These are phyloP conservation scores for Charanyca ferruginea DNA, from an alignment of 2,888 invertebrate genomes.

Conservation along the genomic window DNA sequence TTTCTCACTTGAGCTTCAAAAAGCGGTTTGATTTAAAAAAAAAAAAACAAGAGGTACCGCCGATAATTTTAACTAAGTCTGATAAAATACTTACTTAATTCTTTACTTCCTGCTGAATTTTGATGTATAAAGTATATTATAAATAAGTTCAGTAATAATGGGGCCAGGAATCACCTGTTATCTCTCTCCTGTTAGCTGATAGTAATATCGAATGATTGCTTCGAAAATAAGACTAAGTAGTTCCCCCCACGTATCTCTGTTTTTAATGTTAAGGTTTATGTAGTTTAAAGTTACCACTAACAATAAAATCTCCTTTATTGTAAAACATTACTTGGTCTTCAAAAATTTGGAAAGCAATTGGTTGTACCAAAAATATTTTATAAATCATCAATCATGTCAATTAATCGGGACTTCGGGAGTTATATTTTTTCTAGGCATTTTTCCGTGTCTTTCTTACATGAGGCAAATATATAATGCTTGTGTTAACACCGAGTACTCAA, in stretches of 20 bases:
- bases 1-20: background rate
- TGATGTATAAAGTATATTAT: too few relatives aligned
- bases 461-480: slow-evolving; percentile 1
- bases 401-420: slow-evolving; percentile 47
- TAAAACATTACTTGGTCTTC: slow-evolving; percentile 33
- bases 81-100: background rate
- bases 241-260: slow-evolving; percentile 33
- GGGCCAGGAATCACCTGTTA: slow-evolving; percentile 31
- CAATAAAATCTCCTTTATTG: slow-evolving; percentile 50
- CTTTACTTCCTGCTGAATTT: background rate
- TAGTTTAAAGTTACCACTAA: slow-evolving; percentile 71
- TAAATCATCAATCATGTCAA: slow-evolving; percentile 51
- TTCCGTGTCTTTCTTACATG: background rate
- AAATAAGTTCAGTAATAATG: slow-evolving; percentile 1
- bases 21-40: background rate
- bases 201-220: slow-evolving; percentile 35
- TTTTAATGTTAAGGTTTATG: slow-evolving; percentile 46
- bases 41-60: background rate
- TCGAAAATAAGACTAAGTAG: slow-evolving; percentile 51
- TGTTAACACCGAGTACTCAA: background rate
- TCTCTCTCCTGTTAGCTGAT: slow-evolving; percentile 47
- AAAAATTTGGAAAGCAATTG: slow-evolving; percentile 40
- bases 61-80: background rate
- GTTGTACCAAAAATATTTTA: slow-evolving; percentile 52
- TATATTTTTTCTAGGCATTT: slow-evolving; percentile 35